These are phyloP conservation scores for Lamellibrachia satsuma DNA, from an alignment of 2,888 invertebrate species.

Conservation along the genomic window DNA sequence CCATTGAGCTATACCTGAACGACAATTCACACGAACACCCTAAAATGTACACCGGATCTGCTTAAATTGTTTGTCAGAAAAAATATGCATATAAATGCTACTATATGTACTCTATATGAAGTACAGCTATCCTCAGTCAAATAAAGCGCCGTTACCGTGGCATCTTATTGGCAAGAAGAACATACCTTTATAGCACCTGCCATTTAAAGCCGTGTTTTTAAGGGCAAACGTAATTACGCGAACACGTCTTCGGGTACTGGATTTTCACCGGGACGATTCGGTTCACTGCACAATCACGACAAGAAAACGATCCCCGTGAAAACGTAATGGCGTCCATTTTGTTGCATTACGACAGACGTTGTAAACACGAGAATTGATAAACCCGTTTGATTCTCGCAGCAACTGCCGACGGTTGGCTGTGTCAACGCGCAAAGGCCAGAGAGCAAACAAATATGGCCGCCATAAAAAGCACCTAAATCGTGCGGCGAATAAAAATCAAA, in stretches of 20 bases:
- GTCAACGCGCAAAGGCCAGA: not conserved
- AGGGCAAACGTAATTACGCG: not conserved
- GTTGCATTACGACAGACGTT: not conserved
- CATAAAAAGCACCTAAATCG: not conserved
- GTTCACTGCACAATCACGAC: not conserved
- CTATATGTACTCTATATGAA: no score
- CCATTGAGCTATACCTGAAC: no score
- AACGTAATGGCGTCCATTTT: not conserved
- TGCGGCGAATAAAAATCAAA: conserved; percentile 17
- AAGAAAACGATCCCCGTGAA: not conserved
- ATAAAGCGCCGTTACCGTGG: no score
- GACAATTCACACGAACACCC: no score
- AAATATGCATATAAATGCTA: no score
- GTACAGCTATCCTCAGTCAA: no score
- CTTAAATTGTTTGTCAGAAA: no score
- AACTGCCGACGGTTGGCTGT: not conserved
- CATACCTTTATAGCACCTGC: not conserved
- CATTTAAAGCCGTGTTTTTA: not conserved
- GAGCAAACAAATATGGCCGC: conserved; percentile 13
- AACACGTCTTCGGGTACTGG: not conserved
- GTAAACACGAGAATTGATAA: not conserved
- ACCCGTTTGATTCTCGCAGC: not conserved
- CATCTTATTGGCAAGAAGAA: no score
- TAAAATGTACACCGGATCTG: no score
- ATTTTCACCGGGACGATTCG: not conserved